These are phyloP conservation scores for Hestina assimilis DNA, from an alignment of 1,140 invertebrate species.

Conservation along the genomic window DNA sequence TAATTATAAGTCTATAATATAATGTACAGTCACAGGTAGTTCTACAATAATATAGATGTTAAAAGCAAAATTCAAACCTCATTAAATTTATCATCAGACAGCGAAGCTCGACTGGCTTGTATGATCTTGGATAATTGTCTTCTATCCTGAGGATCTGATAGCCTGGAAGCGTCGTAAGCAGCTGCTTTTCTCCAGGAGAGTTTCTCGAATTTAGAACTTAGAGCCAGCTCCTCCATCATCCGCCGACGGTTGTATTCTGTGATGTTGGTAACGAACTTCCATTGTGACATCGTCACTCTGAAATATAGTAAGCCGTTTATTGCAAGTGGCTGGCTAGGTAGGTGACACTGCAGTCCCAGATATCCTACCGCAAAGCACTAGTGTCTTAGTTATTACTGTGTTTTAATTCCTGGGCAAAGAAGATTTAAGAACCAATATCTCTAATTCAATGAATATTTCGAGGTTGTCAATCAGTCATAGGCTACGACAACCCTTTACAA, in stretches of 20 bases:
- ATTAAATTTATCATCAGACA: constrained; percentile 86
- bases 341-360: too few relatives aligned
- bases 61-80: constrained; percentile 78
- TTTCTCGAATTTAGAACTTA: constrained; percentile 85
- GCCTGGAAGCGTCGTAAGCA: constrained; percentile 82
- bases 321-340: too few relatives aligned
- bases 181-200: constrained; percentile 86
- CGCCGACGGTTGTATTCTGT: constrained; percentile 84
- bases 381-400: too few relatives aligned
- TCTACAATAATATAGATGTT: not conserved
- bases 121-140: constrained; percentile 86
- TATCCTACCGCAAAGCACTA: too few relatives aligned
- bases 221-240: constrained; percentile 85
- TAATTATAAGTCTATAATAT: too few relatives aligned
- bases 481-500: too few relatives aligned
- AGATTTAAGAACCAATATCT: too few relatives aligned
- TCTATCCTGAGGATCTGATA: constrained; percentile 83
- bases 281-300: constrained; percentile 84
- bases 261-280: constrained; percentile 89
- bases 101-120: constrained; percentile 83
- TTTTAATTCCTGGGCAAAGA: too few relatives aligned
- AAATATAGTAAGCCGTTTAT: constrained; percentile 24
- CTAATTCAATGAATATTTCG: too few relatives aligned
- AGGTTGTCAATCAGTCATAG: too few relatives aligned
- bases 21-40: too few relatives aligned